These are phyloP conservation scores for Lota lota DNA, from an alignment of 2,113 vertebrate genomes.

Conservation along the genomic window DNA sequence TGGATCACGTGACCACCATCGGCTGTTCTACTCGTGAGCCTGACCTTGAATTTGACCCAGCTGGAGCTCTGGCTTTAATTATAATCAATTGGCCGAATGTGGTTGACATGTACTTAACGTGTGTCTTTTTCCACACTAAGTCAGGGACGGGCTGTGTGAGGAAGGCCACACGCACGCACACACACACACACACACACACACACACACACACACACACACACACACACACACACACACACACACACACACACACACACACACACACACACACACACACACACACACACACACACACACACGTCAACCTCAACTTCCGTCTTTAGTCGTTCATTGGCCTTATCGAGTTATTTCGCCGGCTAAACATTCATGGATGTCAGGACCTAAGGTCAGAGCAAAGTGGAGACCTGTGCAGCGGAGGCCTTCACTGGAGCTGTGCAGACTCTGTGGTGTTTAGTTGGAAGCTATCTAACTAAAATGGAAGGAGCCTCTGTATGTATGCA, in stretches of 20 bases:
- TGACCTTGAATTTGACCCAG: background rate
- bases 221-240: too few relatives aligned
- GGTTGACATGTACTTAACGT: background rate
- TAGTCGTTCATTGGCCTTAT: too few relatives aligned
- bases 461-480: too few relatives aligned
- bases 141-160: background rate
- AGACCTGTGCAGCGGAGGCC: too few relatives aligned
- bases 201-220: background rate
- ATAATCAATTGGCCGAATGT: background rate
- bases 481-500: too few relatives aligned
- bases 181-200: background rate
- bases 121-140: background rate
- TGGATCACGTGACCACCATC: background rate
- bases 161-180: background rate
- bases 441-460: too few relatives aligned
- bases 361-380: too few relatives aligned
- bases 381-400: too few relatives aligned
- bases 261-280: background rate
- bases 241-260: conserved; percentile 5
- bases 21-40: background rate
- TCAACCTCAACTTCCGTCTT: too few relatives aligned
- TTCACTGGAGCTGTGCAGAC: too few relatives aligned
- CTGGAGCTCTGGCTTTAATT: background rate
- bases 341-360: too few relatives aligned
- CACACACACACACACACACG: too few relatives aligned